Conservation (phyloP, 2,113 vertebrate species). For the Lagenorhynchus albirostris region DNA sequence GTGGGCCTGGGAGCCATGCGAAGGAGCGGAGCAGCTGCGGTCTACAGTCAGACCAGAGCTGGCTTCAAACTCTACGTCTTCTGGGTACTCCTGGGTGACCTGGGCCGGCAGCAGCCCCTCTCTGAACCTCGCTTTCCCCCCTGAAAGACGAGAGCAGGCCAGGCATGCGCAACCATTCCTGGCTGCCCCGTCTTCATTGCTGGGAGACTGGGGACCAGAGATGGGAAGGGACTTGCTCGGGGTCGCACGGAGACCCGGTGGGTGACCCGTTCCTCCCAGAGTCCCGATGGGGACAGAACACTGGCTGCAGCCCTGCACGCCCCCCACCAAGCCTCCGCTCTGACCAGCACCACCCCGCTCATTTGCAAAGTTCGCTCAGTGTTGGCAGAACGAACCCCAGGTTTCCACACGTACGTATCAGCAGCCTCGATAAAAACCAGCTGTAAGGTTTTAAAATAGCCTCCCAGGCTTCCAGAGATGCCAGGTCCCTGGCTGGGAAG, state of each 20-base stretch:
- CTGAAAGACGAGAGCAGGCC: neutral
- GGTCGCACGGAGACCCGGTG: neutral
- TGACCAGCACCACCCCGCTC: accelerated
- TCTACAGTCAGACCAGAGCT: neutral
- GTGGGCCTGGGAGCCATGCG: accelerated
- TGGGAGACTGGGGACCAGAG: neutral
- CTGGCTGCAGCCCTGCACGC: neutral
- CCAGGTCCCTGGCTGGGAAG: neutral
- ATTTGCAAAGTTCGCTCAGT: accelerated
- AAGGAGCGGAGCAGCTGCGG: too few species aligned
- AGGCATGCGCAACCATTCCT: neutral
- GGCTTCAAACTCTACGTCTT: neutral
- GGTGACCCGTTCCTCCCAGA: neutral
- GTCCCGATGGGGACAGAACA: neutral
- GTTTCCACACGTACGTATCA: neutral
- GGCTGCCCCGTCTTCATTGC: neutral
- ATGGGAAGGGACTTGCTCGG: neutral
- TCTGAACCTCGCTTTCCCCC: neutral
- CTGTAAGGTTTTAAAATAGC: constrained; percentile 78
- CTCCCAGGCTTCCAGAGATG: neutral
- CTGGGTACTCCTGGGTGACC: neutral
- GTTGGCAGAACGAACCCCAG: neutral
- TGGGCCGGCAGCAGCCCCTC: neutral
- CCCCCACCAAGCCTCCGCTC: neutral
- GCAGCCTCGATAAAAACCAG: constrained; percentile 74